These are phyloP conservation scores for Drosophila borealis DNA, from an alignment of 2,888 invertebrate species.

Conservation along the genomic window DNA sequence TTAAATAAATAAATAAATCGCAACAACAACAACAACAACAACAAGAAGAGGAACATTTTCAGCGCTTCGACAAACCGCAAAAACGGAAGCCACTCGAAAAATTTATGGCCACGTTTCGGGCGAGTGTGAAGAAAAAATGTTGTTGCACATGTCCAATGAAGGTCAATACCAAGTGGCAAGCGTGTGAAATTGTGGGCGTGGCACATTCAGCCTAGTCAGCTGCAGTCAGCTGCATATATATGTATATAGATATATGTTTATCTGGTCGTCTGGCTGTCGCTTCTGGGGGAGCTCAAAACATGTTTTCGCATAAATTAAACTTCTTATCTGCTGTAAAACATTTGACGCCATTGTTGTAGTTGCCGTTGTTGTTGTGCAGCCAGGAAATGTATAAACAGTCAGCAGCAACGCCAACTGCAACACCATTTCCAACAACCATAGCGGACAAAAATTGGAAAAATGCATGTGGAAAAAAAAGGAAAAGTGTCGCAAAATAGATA, in stretches of 20 bases:
- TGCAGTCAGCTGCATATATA: conserved; percentile 23
- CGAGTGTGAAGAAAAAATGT: conserved; percentile 51
- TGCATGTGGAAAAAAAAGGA: conserved; percentile 17
- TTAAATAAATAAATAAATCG: conserved; percentile 79
- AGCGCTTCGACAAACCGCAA: conserved; percentile 64
- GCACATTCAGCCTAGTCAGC: conserved; percentile 48
- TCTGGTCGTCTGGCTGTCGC: conserved; percentile 55
- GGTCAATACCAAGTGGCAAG: conserved; percentile 64
- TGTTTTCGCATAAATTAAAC: conserved; percentile 82
- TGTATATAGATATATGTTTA: conserved; percentile 47
- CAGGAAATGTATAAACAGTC: conserved; percentile 60
- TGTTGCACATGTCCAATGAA: conserved; percentile 53
- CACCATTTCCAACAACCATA: conserved; percentile 27
- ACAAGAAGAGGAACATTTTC: conserved; percentile 32
- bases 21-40: conserved; percentile 23
- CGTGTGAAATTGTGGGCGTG: conserved; percentile 66
- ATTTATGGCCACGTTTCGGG: conserved; percentile 64
- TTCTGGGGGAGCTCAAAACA: conserved; percentile 66
- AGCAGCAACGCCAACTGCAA: conserved; percentile 21
- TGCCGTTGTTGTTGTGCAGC: conserved; percentile 42
- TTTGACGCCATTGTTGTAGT: conserved; percentile 69
- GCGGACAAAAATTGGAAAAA: conserved; percentile 31
- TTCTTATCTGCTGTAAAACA: conserved; percentile 81
- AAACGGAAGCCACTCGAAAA: conserved; percentile 60
- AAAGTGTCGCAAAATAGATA: conserved; percentile 61